Evolutionary conservation across 2,113 vertebrate genomes (phyloP).

Genomic region (Mesitornis unicolor): DNA sequence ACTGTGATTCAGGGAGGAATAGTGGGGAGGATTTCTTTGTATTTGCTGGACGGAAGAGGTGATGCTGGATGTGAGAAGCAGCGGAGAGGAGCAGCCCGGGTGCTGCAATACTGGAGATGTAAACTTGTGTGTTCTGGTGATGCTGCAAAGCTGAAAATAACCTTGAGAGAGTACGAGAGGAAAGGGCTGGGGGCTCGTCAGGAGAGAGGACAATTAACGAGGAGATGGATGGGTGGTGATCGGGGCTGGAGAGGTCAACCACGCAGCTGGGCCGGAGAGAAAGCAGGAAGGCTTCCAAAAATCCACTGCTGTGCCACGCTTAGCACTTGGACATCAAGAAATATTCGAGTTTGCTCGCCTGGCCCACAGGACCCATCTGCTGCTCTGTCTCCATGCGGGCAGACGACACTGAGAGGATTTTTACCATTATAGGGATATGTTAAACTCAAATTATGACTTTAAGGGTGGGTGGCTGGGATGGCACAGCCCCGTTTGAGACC

Average conservation of each 20-base stretch:
- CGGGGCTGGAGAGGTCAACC: not conserved
- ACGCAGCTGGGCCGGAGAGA: too few relatives aligned
- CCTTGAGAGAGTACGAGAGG: not conserved
- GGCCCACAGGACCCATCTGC: not conserved
- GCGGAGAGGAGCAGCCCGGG: not conserved
- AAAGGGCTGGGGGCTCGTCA: not conserved
- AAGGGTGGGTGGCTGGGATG: not conserved
- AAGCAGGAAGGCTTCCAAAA: not conserved
- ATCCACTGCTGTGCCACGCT: not conserved
- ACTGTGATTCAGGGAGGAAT: fast-evolving
- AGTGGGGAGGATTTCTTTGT: fast-evolving
- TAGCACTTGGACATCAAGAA: not conserved
- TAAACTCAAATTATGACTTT: not conserved
- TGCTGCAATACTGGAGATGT: not conserved
- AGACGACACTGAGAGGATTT: not conserved
- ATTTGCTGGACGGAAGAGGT: not conserved
- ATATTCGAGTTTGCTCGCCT: not conserved
- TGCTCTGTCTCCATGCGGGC: not conserved
- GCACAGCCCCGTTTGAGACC: not conserved
- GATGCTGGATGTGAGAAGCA: not conserved
- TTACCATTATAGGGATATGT: not conserved
- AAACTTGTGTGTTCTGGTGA: not conserved
- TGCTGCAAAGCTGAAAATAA: not conserved
- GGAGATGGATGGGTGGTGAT: not conserved
- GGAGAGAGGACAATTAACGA: not conserved